These are phyloP conservation scores for Onychostoma macrolepis DNA, from an alignment of 2,113 vertebrate genomes.

Conservation along the genomic window DNA sequence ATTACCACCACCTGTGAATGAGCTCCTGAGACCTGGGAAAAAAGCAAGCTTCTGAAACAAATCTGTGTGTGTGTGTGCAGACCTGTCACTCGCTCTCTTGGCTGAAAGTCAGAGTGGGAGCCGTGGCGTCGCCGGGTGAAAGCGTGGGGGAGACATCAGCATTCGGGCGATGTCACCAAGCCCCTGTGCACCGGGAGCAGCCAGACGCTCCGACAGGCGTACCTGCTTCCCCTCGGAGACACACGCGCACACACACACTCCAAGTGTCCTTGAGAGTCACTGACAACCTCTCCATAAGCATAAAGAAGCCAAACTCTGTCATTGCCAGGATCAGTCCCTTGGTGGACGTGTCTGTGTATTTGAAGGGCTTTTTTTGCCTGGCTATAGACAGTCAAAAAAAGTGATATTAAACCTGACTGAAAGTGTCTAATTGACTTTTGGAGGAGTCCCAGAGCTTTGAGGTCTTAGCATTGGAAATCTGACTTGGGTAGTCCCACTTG, in stretches of 20 bases:
- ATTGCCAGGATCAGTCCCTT: conserved; percentile 62
- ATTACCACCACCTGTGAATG: conserved; percentile 59
- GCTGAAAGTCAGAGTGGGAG: conserved; percentile 54
- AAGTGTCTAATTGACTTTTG: conserved; percentile 58
- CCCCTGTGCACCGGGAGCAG: conserved; percentile 56
- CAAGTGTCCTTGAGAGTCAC: conserved; percentile 56
- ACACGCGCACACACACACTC: conserved; percentile 34
- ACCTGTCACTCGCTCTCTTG: conserved; percentile 63
- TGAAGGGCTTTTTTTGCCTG: conserved; percentile 3
- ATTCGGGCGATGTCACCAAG: conserved; percentile 64
- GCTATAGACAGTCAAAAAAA: conserved; percentile 14
- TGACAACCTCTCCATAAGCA: conserved; percentile 62
- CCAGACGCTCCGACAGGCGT: conserved; percentile 64
- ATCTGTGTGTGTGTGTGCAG: conserved; percentile 41
- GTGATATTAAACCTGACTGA: conserved; percentile 10
- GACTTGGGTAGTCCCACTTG: conserved; percentile 34
- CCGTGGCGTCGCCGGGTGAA: conserved; percentile 52
- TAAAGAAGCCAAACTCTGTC: conserved; percentile 65
- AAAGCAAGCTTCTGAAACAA: conserved; percentile 55
- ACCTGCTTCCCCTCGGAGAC: conserved; percentile 60
- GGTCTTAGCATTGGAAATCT: conserved; percentile 9
- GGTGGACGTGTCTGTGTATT: conserved; percentile 47
- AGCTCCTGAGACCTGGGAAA: conserved; percentile 53
- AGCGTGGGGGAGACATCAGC: conserved; percentile 58
- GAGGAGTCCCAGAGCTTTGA: conserved; percentile 28